Evolutionary conservation across 2,888 invertebrate genomes (phyloP).

Genomic region (Masnerella sp.): DNA sequence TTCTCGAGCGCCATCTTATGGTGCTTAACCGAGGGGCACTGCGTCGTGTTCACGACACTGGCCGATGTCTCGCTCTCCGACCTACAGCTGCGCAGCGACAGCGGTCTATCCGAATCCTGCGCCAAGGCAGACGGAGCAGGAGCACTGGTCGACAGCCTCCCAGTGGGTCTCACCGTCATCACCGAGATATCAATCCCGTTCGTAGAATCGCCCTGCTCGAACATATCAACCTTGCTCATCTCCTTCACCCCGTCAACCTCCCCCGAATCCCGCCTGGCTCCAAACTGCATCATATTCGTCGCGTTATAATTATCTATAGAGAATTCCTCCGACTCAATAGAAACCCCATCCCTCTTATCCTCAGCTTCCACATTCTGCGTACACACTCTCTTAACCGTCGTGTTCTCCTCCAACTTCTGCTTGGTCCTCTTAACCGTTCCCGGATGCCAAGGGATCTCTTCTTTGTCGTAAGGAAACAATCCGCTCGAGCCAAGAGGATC

Average conservation of each 20-base stretch:
- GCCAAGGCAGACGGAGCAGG: slow-evolving; percentile 74
- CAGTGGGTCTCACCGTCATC: slow-evolving; percentile 67
- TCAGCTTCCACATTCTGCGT: slow-evolving; percentile 71
- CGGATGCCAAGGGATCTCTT: slow-evolving; percentile 83
- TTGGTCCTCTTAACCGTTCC: slow-evolving; percentile 86
- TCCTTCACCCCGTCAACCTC: slow-evolving; percentile 68
- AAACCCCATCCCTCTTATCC: slow-evolving; percentile 67
- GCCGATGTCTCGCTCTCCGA: slow-evolving; percentile 77
- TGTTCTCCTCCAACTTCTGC: slow-evolving; percentile 83
- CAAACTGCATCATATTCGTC: slow-evolving; percentile 72
- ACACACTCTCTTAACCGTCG: slow-evolving; percentile 75
- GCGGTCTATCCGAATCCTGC: slow-evolving; percentile 74
- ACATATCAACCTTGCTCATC: slow-evolving; percentile 67
- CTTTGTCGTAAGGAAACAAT: slow-evolving; percentile 80
- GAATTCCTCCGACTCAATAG: slow-evolving; percentile 69
- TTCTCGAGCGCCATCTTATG: slow-evolving; percentile 79
- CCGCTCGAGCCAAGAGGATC: slow-evolving; percentile 76
- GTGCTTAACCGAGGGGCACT: slow-evolving; percentile 79
- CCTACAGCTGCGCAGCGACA: slow-evolving; percentile 71
- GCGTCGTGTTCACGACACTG: slow-evolving; percentile 77
- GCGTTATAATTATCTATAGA: slow-evolving; percentile 72
- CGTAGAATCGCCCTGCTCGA: slow-evolving; percentile 59
- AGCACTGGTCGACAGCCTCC: slow-evolving; percentile 75
- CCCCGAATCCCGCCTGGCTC: slow-evolving; percentile 52
- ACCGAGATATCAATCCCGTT: slow-evolving; percentile 68